Conservation (phyloP, 2,113 vertebrate genomes). For the Condylura cristata region DNA sequence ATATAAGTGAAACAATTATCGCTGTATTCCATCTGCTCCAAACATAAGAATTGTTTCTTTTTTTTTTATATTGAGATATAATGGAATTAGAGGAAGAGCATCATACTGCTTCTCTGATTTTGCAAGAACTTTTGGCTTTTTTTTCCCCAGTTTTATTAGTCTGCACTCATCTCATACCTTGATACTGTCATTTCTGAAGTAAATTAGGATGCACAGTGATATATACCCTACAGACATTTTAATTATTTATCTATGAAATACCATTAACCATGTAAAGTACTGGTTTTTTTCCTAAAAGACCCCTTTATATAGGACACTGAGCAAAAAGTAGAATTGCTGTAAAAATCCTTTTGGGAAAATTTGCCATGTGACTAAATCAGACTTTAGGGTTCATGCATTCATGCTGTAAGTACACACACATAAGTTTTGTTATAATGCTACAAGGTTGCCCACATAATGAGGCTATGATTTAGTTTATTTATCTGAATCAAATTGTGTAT, state of each 20-base stretch:
- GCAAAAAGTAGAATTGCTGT: neutral
- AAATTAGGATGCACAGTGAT: neutral
- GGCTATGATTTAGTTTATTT: neutral
- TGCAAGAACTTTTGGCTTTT: neutral
- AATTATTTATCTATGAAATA: slow-evolving; percentile 8
- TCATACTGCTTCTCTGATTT: neutral
- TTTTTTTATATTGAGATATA: neutral
- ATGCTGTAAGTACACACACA: neutral
- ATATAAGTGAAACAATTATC: neutral
- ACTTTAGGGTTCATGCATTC: neutral
- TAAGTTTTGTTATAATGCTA: neutral
- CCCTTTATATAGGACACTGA: neutral
- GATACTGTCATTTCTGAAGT: neutral
- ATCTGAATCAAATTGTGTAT: neutral
- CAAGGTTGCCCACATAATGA: neutral
- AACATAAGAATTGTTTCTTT: neutral
- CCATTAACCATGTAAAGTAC: neutral
- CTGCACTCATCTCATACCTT: neutral
- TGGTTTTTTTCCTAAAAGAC: neutral
- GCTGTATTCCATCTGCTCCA: neutral
- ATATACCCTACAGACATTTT: neutral
- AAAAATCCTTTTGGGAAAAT: slow-evolving; percentile 17
- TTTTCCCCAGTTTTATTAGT: neutral
- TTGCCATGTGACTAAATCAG: neutral
- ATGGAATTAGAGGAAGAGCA: neutral